Conservation (phyloP, 1,140 invertebrate genomes). For the Drosophila sucinea region DNA sequence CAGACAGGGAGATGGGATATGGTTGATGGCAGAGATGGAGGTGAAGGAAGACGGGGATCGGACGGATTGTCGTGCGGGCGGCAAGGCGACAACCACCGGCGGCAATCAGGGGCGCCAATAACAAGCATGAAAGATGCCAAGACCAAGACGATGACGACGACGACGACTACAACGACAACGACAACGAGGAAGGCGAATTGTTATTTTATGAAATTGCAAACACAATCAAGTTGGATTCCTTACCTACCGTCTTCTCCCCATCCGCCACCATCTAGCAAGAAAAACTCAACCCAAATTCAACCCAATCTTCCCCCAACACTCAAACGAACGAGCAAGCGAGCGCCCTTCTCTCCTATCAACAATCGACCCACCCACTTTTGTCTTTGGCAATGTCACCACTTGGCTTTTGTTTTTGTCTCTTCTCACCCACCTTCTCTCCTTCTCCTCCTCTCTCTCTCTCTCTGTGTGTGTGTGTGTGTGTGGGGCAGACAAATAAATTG, state of each 20-base stretch:
- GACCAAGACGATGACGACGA: constrained; percentile 19
- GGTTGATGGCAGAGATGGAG: too few species aligned
- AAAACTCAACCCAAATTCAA: constrained; percentile 10
- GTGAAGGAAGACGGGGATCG: background rate
- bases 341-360: background rate
- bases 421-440: background rate
- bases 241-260: background rate
- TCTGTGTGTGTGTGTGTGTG: constrained; percentile 9
- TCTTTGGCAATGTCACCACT: constrained; percentile 53
- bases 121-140: constrained; percentile 61
- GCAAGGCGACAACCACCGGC: constrained; percentile 66
- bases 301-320: background rate
- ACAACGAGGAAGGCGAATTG: constrained; percentile 51
- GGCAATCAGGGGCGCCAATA: constrained; percentile 67
- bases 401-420: constrained; percentile 39
- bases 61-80: constrained; percentile 6
- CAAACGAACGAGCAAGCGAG: too few species aligned
- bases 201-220: constrained; percentile 82
- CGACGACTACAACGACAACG: constrained; percentile 2
- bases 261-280: background rate
- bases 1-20: constrained; percentile 17
- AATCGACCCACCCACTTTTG: constrained; percentile 51
- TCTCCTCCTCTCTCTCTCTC: background rate
- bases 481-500: constrained; percentile 74
- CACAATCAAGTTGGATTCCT: constrained; percentile 75